Percentiles rank a stretch among this genome's conserved stretches.
Evolutionary conservation across 2,888 invertebrate genomes (phyloP).

Genomic region (Pecten maximus): DNA sequence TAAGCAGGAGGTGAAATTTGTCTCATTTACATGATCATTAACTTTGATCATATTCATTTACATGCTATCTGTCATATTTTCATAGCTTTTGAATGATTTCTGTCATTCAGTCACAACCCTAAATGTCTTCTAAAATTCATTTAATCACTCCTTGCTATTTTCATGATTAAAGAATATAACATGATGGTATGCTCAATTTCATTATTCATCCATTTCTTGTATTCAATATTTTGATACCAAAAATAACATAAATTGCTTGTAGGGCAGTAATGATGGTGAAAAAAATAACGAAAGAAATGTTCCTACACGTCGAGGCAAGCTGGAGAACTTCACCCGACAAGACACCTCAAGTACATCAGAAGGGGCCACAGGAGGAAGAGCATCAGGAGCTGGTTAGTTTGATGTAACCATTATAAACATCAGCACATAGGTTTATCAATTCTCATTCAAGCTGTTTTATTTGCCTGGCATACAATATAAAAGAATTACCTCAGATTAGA

Average conservation of each 20-base stretch:
- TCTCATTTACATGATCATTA: neutral
- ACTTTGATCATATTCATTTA: neutral
- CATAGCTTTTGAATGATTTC: neutral
- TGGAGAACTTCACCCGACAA: slow-evolving; percentile 66
- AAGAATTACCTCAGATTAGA: too few relatives aligned
- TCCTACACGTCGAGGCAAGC: slow-evolving; percentile 65
- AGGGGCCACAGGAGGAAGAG: slow-evolving; percentile 41
- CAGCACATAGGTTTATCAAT: too few relatives aligned
- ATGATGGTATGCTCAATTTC: neutral
- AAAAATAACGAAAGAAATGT: slow-evolving; percentile 75
- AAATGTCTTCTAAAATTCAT: neutral
- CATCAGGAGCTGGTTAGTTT: neutral
- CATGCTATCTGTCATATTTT: neutral
- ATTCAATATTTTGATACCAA: neutral
- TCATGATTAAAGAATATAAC: too few relatives aligned
- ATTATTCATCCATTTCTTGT: neutral
- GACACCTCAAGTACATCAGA: slow-evolving; percentile 60
- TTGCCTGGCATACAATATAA: too few relatives aligned
- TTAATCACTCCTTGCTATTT: neutral
- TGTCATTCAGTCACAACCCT: too few relatives aligned
- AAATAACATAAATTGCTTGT: too few relatives aligned
- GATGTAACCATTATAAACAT: too few relatives aligned
- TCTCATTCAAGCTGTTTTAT: too few relatives aligned
- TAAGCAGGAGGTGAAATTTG: neutral
- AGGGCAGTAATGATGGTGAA: slow-evolving; percentile 76